Base-by-base conservation (phyloP, 2,888 invertebrate species). In the Eledone cirrhosa region DNA sequence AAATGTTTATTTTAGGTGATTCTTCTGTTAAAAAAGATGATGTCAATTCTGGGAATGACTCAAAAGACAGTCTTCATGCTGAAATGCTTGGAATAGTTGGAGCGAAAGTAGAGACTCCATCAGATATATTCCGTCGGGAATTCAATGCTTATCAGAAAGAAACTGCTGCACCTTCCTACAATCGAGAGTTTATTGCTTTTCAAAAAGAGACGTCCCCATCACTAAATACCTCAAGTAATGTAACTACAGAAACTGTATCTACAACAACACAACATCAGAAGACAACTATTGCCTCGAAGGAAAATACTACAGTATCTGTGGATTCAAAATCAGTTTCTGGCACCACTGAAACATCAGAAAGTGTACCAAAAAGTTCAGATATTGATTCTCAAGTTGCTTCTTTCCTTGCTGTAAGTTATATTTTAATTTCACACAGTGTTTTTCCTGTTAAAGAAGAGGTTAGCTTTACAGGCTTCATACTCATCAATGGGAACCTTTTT, bases 311-410 rank as follows among this genome's bases (percentile, higher is more conserved):
- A 29, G 31, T n/a, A 69, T 33, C 69, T 33, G 31, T 31, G 22
- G 72, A 72, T 72, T 22, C 41, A 31, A 72, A 24, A n/a, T 31
- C 33, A 14, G 33, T 72, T 11, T 11, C 72, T n/a, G 33, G 2
- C 3, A 24, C 31, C 11, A 72, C 8, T 5, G 22, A 72, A 22
- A n/a, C 29, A 22, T 1, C 48, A 13, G 41, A 41, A 11, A 27
- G 27, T 76, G 63, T 41, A n/a, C 72, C 53, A 13, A 77, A 78
- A 16, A 74, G 77, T 19, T 77, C 80, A 27, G 86, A 87, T 74
- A 86, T 88, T 22, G 87, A 88, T 77, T 82, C 83, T 69, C 86
- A 89, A 84, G 85, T 89, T 22, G 86, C 87, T 13, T 86, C 86
- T 81, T 89, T 89, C 77, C 81, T 89, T 27, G 88, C 88, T 33